A percentile compares a stretch with the other conserved stretches of the same genome.
phyloP scores from a whole-genome alignment of 2,888 invertebrate species.

The Hyposoter dolosus region DNA sequence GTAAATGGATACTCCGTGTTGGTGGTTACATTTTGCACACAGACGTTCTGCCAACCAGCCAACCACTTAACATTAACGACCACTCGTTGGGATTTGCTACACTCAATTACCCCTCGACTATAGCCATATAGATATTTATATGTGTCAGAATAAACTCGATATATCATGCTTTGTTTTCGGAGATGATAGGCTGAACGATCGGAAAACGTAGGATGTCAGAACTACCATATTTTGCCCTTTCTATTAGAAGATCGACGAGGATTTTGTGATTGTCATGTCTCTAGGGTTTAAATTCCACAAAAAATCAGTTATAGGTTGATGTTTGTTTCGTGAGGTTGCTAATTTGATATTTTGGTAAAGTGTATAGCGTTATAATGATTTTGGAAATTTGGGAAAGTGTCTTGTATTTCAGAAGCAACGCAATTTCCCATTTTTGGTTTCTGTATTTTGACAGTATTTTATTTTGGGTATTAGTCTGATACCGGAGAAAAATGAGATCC shows the following conservation, averaged over 20 bases:
- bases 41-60: constrained; percentile 22
- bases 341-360: neutral
- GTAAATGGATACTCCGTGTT: constrained; percentile 33
- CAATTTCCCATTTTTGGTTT: neutral
- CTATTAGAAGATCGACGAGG: neutral
- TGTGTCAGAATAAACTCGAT: neutral
- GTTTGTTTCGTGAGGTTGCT: neutral
- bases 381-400: neutral
- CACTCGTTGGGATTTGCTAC: constrained; percentile 56
- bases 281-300: neutral
- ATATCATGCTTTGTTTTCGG: constrained; percentile 9
- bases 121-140: neutral
- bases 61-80: constrained; percentile 50
- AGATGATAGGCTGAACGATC: neutral
- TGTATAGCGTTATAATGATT: neutral
- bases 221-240: neutral
- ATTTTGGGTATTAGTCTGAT: neutral
- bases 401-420: neutral
- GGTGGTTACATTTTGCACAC: constrained; percentile 19
- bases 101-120: constrained; percentile 46
- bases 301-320: neutral
- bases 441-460: neutral
- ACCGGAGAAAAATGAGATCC: neutral
- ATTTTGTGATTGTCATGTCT: neutral
- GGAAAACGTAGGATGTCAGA: neutral